phyloP scores from a whole-genome alignment of 2,797 vertebrate species.

The Gallinago solitaria region DNA sequence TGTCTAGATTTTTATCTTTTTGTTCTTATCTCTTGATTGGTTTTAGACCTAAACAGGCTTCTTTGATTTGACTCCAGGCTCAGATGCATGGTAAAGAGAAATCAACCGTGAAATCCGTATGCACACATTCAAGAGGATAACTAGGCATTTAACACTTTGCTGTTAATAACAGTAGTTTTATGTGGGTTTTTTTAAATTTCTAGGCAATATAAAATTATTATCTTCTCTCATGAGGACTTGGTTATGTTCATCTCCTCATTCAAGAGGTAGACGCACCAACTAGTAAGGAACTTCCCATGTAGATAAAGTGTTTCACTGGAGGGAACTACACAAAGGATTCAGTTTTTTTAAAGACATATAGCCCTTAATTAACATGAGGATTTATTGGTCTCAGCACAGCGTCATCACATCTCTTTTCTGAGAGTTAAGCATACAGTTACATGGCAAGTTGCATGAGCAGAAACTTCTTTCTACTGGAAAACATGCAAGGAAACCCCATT shows the following conservation, averaged over 20 bases:
- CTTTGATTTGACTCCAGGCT: neutral
- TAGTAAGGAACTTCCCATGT: neutral
- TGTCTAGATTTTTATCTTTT: neutral
- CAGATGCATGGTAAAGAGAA: neutral
- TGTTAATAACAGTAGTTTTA: neutral
- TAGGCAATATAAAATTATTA: neutral
- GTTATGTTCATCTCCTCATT: neutral
- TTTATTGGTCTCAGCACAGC: neutral
- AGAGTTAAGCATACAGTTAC: neutral
- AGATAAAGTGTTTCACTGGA: neutral
- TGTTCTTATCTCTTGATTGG: neutral
- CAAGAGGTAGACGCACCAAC: neutral
- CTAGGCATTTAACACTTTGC: neutral
- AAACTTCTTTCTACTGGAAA: neutral
- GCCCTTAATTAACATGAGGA: neutral
- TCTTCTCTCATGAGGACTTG: neutral
- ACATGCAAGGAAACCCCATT: neutral
- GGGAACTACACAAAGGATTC: neutral
- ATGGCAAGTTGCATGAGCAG: neutral
- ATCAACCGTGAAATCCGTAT: neutral
- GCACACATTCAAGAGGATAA: neutral
- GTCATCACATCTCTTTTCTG: neutral
- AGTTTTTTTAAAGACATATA: neutral
- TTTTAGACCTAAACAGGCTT: neutral
- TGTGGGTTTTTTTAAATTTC: neutral